A percentile compares a stretch with the other conserved stretches of the same genome.
phyloP scores from a whole-genome alignment of 2,888 invertebrate species.

The Nemoura dubitans region DNA sequence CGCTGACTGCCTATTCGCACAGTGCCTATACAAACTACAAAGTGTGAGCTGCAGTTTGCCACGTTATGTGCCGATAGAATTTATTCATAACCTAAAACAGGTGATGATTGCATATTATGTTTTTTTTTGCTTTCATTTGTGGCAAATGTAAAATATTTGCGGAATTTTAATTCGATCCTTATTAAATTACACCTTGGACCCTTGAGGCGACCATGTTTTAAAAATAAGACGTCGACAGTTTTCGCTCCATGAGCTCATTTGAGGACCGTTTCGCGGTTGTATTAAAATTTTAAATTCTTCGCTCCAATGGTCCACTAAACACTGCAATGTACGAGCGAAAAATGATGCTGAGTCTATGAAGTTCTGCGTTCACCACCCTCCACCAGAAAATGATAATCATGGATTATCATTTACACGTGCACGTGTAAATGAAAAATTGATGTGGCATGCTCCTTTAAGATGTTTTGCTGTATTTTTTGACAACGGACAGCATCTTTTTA shows the following conservation, averaged over 20 bases:
- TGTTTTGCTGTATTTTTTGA: no score
- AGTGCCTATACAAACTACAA: not conserved
- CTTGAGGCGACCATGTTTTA: not conserved
- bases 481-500: no score
- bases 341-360: no score
- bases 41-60: not conserved
- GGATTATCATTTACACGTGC: no score
- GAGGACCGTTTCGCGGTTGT: not conserved
- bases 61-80: not conserved
- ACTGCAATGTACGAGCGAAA: no score
- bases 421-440: no score
- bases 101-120: conserved; percentile 2
- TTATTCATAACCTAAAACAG: not conserved
- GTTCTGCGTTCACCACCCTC: no score
- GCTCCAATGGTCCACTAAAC: not conserved
- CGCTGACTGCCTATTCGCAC: not conserved
- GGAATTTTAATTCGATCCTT: not conserved
- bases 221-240: not conserved
- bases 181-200: conserved; percentile 5
- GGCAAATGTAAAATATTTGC: not conserved
- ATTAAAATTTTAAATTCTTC: not conserved
- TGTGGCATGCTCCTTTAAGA: no score
- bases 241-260: not conserved
- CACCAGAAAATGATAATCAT: no score
- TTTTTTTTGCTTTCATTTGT: not conserved